Base-by-base conservation (phyloP, 2,888 invertebrate species). In the Amphipyra tragopoginis region DNA sequence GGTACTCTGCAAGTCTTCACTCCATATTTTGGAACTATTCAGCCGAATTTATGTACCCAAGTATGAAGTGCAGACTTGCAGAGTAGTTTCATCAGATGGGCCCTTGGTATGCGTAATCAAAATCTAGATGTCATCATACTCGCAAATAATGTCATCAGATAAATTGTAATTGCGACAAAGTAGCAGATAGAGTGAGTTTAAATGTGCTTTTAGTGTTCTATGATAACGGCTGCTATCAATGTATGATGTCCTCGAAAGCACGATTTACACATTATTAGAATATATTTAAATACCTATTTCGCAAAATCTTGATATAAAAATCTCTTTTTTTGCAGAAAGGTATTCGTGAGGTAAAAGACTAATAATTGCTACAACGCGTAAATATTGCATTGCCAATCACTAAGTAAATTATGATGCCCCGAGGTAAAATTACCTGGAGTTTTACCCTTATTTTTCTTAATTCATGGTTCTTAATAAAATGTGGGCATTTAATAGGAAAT, bases 361-460 rank as follows among this genome's bases (percentile, higher is more conserved):
- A 29, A 29, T 29, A 7, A 21, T 21, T 29, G 29, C 10, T 40
- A 10, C 33, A 38, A 33, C 14, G 13, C 8, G 33, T 47, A 15
- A 14, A 42, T 26, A 55, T 39, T 42, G 7, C n/a, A 33, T 44
- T n/a, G n/a, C n/a, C n/a, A n/a, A 47, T 42, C 29, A 55, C 42
- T 49, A 42, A 33, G 48, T 62, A 67, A 66, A 55, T 68, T 50
- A 63, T 58, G 29, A 40, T 60, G 6, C 65, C 53, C 63, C 10
- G 6, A 55, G 58, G 65, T 49, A 1, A 36, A 69, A 63, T 75
- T 60, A 57, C 59, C 36, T 21, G 44, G 34, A 54, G 36, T 47
- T 55, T 39, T 51, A 67, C 52, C 56, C 56, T 44, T 55, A 65
- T 65, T 59, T 53, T 43, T 68, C 50, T 48, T 52, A 59, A 71